These are phyloP conservation scores for Elgonia sp. DNA, from an alignment of 2,888 invertebrate genomes.

Conservation along the genomic window DNA sequence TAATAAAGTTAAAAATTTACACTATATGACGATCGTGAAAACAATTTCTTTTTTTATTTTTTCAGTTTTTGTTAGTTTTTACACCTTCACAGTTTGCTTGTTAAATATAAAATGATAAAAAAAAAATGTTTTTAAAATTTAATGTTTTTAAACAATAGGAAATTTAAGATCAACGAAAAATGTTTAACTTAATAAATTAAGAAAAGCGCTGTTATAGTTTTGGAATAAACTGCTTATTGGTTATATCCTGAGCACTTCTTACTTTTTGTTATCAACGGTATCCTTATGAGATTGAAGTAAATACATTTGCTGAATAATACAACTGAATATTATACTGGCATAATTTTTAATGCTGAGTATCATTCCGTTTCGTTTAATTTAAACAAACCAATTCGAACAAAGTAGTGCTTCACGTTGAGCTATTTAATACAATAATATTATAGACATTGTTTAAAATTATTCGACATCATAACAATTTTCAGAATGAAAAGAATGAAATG, in stretches of 20 bases:
- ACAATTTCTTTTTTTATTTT: no score
- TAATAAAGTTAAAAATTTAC: constrained; percentile 22
- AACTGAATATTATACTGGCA: background rate
- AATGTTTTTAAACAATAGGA: no score
- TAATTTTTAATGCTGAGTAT: constrained; percentile 1
- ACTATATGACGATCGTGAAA: no score
- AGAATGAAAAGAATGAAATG: constrained; percentile 24
- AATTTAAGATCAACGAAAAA: no score
- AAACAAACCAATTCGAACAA: constrained; percentile 13
- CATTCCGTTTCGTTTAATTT: constrained; percentile 17
- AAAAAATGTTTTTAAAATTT: no score
- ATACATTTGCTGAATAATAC: background rate
- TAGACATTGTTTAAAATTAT: constrained; percentile 36
- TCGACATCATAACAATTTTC: constrained; percentile 38
- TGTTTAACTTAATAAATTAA: background rate
- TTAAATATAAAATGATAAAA: no score
- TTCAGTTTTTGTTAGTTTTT: no score
- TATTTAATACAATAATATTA: constrained; percentile 21
- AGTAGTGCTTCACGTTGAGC: constrained; percentile 1
- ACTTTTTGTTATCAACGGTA: background rate
- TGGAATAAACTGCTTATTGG: constrained; percentile 14
- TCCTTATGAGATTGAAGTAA: background rate
- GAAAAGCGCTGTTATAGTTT: background rate
- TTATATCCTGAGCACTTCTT: background rate
- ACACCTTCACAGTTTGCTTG: no score